phyloP scores from a whole-genome alignment of 2,797 vertebrate genomes.

The Sebastolobus altivelis region DNA sequence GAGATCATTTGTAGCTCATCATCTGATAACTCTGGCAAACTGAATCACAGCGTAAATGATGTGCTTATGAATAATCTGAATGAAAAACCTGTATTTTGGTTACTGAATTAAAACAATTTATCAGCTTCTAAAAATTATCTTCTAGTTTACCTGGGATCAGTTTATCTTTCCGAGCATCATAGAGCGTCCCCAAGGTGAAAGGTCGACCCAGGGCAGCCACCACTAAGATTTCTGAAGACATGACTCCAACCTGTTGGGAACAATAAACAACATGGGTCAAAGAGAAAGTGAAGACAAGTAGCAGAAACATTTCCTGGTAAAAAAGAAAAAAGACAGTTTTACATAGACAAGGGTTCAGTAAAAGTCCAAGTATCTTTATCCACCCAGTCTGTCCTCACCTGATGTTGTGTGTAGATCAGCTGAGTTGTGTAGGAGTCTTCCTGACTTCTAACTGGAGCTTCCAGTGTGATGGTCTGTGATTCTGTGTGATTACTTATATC shows the following conservation, averaged over 20 bases:
- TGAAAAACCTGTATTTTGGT: too few species aligned
- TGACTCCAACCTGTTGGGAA: not conserved
- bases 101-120: too few species aligned
- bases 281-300: not conserved
- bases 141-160: constrained; percentile 60
- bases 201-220: constrained; percentile 58
- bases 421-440: not conserved
- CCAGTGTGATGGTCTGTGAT: not conserved
- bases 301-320: not conserved
- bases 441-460: not conserved
- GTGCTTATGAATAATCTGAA: too few species aligned
- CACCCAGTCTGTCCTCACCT: not conserved
- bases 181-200: constrained; percentile 68
- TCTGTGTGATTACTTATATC: not conserved
- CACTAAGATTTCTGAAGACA: constrained; percentile 15
- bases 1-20: too few species aligned
- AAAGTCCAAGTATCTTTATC: not conserved
- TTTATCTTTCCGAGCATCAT: constrained; percentile 54
- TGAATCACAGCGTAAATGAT: too few species aligned
- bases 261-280: not conserved
- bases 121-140: accelerated
- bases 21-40: too few species aligned
- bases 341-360: not conserved
- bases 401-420: not conserved
- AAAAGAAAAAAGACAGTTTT: too few species aligned